A percentile compares a stretch with the other conserved stretches of the same genome.
Conservation (phyloP, 2,888 invertebrate genomes). For the Heliconius ethilla region DNA sequence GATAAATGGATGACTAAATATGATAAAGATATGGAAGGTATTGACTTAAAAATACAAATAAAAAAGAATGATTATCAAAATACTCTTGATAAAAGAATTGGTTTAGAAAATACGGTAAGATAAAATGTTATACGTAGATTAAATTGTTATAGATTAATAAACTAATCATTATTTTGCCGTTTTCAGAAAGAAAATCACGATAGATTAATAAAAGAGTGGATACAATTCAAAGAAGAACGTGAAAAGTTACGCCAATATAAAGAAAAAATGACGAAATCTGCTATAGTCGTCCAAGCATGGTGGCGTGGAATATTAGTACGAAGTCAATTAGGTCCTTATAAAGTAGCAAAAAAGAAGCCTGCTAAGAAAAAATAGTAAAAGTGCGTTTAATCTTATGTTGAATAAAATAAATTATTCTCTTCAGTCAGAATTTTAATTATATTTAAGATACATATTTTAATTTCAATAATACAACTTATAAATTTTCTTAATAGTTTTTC, state of each 20-base stretch:
- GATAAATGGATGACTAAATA: conserved; percentile 71
- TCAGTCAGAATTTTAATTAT: not conserved
- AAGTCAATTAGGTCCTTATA: conserved; percentile 67
- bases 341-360: conserved; percentile 52
- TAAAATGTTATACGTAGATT: not conserved
- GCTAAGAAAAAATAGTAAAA: conserved; percentile 43
- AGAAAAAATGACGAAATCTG: conserved; percentile 64
- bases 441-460: not conserved
- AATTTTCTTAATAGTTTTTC: too few species aligned
- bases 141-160: not conserved
- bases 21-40: conserved; percentile 65
- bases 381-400: not conserved
- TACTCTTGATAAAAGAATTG: conserved; percentile 52
- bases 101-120: conserved; percentile 58
- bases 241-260: conserved; percentile 59
- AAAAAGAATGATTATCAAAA: conserved; percentile 63
- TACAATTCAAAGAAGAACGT: conserved; percentile 63
- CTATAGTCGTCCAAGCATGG: conserved; percentile 70
- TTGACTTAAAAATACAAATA: conserved; percentile 68
- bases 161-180: not conserved
- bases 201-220: conserved; percentile 60
- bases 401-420: not conserved
- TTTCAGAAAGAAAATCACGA: conserved; percentile 59
- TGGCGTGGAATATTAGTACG: conserved; percentile 74
- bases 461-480: not conserved